A percentile compares a stretch with the other conserved stretches of the same genome.
phyloP scores from a whole-genome alignment of 2,888 invertebrate species.

The Drosophila helvetica region DNA sequence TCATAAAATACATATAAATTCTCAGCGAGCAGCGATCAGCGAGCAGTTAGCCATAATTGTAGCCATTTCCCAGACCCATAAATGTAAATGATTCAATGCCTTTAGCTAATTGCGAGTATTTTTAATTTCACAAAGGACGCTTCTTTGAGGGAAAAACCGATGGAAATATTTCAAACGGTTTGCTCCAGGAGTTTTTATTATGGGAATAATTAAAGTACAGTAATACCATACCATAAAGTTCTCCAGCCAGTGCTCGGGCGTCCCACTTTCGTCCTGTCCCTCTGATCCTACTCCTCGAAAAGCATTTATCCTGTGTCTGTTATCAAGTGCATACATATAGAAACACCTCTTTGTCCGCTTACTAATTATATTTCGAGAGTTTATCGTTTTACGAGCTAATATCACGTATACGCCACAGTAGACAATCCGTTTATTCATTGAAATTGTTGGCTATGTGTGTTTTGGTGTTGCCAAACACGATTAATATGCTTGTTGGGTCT shows the following conservation, averaged over 20 bases:
- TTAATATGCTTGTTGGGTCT: constrained; percentile 43
- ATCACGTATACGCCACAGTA: constrained; percentile 28
- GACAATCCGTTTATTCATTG: constrained; percentile 19
- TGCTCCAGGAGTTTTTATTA: too few relatives aligned
- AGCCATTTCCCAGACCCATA: background rate
- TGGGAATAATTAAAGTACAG: too few relatives aligned
- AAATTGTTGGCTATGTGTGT: constrained; percentile 14
- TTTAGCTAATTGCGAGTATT: background rate
- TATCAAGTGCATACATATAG: background rate
- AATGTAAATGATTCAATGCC: background rate
- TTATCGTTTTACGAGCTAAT: background rate
- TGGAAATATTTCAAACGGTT: too few relatives aligned
- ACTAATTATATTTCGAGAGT: background rate
- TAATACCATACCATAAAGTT: too few relatives aligned
- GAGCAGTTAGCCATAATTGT: background rate
- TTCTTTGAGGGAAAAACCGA: too few relatives aligned
- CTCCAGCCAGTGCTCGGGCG: too few relatives aligned
- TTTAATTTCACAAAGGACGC: too few relatives aligned
- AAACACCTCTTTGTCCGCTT: background rate
- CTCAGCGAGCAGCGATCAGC: background rate
- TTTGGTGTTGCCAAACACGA: constrained; percentile 29
- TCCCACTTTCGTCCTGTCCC: too few relatives aligned
- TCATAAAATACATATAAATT: background rate
- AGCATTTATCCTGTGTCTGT: background rate
- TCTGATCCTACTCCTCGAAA: background rate